These are phyloP conservation scores for Xenops minutus DNA, from an alignment of 2,797 vertebrate genomes.

Conservation along the genomic window DNA sequence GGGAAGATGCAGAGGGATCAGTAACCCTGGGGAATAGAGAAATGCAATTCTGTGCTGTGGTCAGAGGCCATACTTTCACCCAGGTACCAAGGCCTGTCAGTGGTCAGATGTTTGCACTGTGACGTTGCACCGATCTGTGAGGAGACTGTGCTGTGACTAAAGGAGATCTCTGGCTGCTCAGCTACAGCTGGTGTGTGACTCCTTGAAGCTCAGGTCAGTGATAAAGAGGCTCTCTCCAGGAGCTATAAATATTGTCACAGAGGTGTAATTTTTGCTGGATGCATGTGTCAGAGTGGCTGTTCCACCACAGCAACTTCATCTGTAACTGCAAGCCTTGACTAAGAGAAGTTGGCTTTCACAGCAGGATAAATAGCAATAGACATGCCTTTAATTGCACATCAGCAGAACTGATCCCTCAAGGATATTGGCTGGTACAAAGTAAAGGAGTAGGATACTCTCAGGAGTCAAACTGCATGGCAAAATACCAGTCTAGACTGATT, in stretches of 20 bases:
- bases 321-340: slow-evolving; percentile 38
- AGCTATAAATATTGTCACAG: slow-evolving; percentile 57
- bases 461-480: not conserved
- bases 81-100: not conserved
- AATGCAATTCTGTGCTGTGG: not conserved
- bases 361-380: slow-evolving; percentile 43
- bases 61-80: not conserved
- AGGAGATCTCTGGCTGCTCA: not conserved
- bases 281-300: slow-evolving; percentile 22
- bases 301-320: slow-evolving; percentile 53
- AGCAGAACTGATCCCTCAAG: slow-evolving; percentile 47
- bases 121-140: rapidly evolving
- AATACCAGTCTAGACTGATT: not conserved
- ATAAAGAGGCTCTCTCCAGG: slow-evolving; percentile 37
- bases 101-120: not conserved
- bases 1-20: not conserved
- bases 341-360: slow-evolving; percentile 44
- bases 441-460: not conserved
- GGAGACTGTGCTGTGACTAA: not conserved
- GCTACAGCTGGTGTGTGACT: not conserved
- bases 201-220: slow-evolving; percentile 31
- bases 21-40: not conserved
- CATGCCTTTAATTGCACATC: slow-evolving; percentile 36
- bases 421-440: not conserved
- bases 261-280: slow-evolving; percentile 35